phyloP scores from a whole-genome alignment of 2,797 vertebrate genomes.

The Picus viridis region DNA sequence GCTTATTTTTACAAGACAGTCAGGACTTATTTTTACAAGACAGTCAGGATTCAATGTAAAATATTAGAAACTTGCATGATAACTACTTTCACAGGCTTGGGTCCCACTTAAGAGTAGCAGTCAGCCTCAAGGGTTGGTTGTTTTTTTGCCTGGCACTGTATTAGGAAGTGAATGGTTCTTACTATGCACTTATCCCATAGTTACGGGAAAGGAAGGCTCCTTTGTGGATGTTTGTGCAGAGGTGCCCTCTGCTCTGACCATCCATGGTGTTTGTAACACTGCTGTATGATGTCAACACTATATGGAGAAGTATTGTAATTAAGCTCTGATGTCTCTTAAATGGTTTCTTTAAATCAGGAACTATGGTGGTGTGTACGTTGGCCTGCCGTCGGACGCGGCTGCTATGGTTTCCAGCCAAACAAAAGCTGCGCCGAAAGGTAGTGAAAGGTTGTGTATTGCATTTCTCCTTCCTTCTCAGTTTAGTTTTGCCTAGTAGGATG shows the following conservation, averaged over 20 bases:
- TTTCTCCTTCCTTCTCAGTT: not conserved
- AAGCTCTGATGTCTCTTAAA: not conserved
- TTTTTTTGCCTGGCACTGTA: not conserved
- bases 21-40: not conserved
- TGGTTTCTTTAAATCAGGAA: constrained; percentile 81
- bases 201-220: not conserved
- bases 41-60: not conserved
- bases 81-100: not conserved
- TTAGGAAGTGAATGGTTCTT: not conserved
- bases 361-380: constrained; percentile 96
- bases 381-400: constrained; percentile 86
- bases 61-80: not conserved
- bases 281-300: not conserved
- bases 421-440: constrained; percentile 89
- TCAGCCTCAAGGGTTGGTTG: not conserved
- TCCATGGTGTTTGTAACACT: not conserved
- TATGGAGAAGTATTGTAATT: not conserved
- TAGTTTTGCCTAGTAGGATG: not conserved
- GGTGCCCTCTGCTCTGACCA: not conserved
- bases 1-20: not conserved
- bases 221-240: not conserved
- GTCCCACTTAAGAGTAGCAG: not conserved
- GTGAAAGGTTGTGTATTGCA: not conserved
- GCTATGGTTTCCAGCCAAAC: constrained; percentile 85
- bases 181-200: not conserved